phyloP scores from a whole-genome alignment of 2,888 invertebrate species.

The Ichneumoninae sp. region DNA sequence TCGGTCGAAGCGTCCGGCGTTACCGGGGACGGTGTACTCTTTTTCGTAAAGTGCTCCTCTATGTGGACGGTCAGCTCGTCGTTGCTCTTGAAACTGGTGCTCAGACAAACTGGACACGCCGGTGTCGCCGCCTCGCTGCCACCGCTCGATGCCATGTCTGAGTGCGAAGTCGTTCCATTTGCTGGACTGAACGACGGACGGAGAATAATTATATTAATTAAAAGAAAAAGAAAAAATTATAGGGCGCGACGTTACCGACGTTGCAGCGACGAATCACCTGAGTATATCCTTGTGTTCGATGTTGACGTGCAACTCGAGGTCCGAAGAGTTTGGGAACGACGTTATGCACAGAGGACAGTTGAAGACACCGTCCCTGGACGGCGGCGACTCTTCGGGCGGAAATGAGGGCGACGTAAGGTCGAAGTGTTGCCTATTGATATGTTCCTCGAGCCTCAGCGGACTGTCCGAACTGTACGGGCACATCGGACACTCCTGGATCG shows the following conservation, averaged over 20 bases:
- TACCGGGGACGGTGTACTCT: constrained; percentile 83
- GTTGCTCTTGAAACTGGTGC: constrained; percentile 83
- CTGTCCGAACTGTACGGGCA: constrained; percentile 91
- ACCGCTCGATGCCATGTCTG: constrained; percentile 80
- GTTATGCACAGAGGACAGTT: constrained; percentile 92
- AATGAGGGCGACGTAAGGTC: constrained; percentile 91
- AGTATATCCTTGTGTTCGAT: constrained; percentile 93
- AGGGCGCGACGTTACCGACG: neutral
- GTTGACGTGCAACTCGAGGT: constrained; percentile 94
- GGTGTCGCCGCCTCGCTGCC: constrained; percentile 77
- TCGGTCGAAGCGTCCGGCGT: constrained; percentile 85
- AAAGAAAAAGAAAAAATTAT: neutral
- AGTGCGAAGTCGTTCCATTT: constrained; percentile 78
- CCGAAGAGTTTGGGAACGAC: constrained; percentile 90
- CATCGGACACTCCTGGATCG: constrained; percentile 88
- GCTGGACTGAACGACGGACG: constrained; percentile 76
- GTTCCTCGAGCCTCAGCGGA: constrained; percentile 91
- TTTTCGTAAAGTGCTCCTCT: constrained; percentile 90
- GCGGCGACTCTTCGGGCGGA: constrained; percentile 81
- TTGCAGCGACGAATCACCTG: constrained; percentile 85
- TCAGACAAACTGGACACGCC: constrained; percentile 84
- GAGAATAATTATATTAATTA: neutral
- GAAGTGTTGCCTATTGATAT: constrained; percentile 93
- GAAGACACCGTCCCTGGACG: constrained; percentile 84
- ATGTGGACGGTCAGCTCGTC: constrained; percentile 90